Base-by-base conservation (phyloP, 2,888 invertebrate genomes). In the Parthenolecanium corni region DNA sequence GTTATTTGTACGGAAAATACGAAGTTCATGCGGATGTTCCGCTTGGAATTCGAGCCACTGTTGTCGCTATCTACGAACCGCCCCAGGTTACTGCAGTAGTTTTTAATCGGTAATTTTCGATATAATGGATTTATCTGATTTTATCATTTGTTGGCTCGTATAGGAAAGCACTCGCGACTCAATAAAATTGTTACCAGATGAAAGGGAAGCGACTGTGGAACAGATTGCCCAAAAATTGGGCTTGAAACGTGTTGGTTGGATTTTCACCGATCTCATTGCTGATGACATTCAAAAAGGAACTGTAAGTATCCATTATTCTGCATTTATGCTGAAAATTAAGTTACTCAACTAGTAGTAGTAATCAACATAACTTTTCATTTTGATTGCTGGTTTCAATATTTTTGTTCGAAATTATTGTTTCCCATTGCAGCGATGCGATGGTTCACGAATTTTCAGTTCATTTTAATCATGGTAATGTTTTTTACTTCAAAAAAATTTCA, bases 51-150 rank as follows among this genome's bases (percentile, higher is more conserved):
- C 80, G 84, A 71, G 92, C 93, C 49, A 85, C 85, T 66, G 91
- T 95, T 52, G 81, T 86, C 44, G 92, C 92, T 62, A 93, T 99
- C 69, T 98, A 98, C 76, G 98, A 98, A 77, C 98, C 98, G 56
- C 92, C 96, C 51, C 98, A 98, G 80, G 81, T 81, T 68, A 47
- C 36, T 47, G 24, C 14, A 18, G 16, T 44, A 65, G 31, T n/a
- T 57, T 38, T 52, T 24, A 24, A 58, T 36, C 47, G 25, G 1
- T 18, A 16, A 44, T 25, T 52, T 23, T 1, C 4, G 40, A 24
- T n/a, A 42, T 12, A 31, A 6, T 31, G 31, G 2, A 64, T 23
- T 18, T 44, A 18, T 44, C 5, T 5, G 12, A 44, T 5, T 44
- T 44, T 12, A 18, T 31, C 9, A 31, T 31, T 31, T 31, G 4